Percentiles rank a stretch among this genome's conserved stretches.
Conservation (phyloP, 2,797 vertebrate species). For the Artibeus lituratus region DNA sequence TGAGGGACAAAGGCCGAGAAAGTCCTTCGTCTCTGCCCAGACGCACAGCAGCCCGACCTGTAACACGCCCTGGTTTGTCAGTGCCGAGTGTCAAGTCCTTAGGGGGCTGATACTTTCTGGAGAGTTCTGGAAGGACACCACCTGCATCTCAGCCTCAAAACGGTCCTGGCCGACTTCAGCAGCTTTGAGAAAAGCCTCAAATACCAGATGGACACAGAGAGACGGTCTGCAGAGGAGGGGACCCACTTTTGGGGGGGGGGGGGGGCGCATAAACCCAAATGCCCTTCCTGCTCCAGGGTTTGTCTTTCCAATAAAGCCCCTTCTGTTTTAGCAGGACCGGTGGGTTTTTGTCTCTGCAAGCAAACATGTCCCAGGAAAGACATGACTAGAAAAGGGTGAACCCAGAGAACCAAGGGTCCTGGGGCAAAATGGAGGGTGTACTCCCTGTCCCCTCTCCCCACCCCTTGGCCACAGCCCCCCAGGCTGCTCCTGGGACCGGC, state of each 20-base stretch:
- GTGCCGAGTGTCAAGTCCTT: not conserved
- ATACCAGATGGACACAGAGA: not conserved
- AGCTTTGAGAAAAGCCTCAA: not conserved
- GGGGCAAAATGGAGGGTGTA: not conserved
- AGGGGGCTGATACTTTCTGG: not conserved
- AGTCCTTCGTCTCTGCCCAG: not conserved
- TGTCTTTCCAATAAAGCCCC: not conserved
- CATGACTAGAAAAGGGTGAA: no score
- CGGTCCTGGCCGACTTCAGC: not conserved
- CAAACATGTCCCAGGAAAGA: not conserved
- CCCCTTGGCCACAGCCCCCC: not conserved
- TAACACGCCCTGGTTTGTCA: not conserved
- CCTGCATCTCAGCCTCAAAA: not conserved
- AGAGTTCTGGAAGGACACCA: not conserved
- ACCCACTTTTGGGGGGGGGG: not conserved
- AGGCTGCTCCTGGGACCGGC: not conserved
- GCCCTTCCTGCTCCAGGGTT: not conserved
- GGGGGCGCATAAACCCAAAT: not conserved
- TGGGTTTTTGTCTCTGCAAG: not conserved
- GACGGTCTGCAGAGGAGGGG: not conserved
- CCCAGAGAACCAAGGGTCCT: not conserved
- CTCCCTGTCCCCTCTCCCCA: not conserved
- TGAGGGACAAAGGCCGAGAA: not conserved
- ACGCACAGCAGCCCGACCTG: rapidly evolving
- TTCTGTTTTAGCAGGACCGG: not conserved